Conservation (phyloP, 2,888 invertebrate species). For the Gnatocerus cornutus region DNA sequence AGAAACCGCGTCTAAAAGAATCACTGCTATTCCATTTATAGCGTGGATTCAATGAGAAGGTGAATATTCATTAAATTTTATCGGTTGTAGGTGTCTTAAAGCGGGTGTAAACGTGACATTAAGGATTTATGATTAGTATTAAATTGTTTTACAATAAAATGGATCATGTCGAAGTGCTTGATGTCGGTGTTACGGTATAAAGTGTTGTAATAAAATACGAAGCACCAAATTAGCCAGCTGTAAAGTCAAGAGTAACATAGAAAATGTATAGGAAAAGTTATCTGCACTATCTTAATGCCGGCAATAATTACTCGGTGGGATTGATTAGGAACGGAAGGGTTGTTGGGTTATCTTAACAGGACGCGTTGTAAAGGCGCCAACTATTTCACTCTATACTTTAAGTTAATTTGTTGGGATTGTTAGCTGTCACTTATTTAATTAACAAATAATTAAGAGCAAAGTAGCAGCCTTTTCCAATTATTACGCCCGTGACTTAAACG, state of each 20-base stretch:
- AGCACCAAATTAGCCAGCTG: slow-evolving; percentile 37
- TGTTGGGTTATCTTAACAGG: slow-evolving; percentile 55
- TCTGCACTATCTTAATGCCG: slow-evolving; percentile 56
- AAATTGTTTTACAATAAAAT: slow-evolving; percentile 34
- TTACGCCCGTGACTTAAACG: background rate
- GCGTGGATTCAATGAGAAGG: background rate
- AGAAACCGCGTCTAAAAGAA: background rate
- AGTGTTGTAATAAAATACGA: slow-evolving; percentile 30
- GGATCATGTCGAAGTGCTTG: slow-evolving; percentile 30
- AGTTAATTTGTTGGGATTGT: slow-evolving; percentile 42
- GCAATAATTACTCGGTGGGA: slow-evolving; percentile 55
- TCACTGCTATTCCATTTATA: slow-evolving; percentile 11
- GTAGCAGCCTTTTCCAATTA: slow-evolving; percentile 16
- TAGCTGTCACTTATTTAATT: slow-evolving; percentile 30
- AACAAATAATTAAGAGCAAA: slow-evolving; percentile 42
- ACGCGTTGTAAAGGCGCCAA: slow-evolving; percentile 54
- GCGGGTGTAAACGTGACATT: slow-evolving; percentile 18
- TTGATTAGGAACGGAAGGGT: slow-evolving; percentile 53
- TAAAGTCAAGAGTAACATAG: slow-evolving; percentile 19
- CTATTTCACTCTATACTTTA: slow-evolving; percentile 45
- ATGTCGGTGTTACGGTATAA: slow-evolving; percentile 17
- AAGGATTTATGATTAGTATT: slow-evolving; percentile 26
- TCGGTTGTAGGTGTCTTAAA: slow-evolving; percentile 29
- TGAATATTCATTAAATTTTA: slow-evolving; percentile 28
- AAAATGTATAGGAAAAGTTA: slow-evolving; percentile 18